Base-by-base conservation (phyloP, 1,140 invertebrate species). In the Aricia agestis region DNA sequence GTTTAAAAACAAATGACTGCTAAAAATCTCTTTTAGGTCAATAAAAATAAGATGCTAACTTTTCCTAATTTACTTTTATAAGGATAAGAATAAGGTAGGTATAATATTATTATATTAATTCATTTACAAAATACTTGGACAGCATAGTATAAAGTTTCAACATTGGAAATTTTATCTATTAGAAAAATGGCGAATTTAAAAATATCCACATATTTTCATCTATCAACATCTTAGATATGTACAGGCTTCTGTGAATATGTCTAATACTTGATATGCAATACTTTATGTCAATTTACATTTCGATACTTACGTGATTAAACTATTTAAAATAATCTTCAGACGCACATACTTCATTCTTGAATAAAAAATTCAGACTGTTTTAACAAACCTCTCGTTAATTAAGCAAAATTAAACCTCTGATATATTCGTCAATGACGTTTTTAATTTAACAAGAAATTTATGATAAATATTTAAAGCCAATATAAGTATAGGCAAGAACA, bases 211-310 rank as follows among this genome's bases (percentile, higher is more conserved):
- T 63, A 19, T 19, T 63, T 18, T 63, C 7, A 63, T 19, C 18
- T 63, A 11, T 63, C 2, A 63, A 63, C 59, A 63, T 63, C 59
- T 63, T 71, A 75, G 78, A 81, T 78, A 81, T 79, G 79, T 79
- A 81, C 79, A 80, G 19, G 45, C 13, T 52, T 52, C 13, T 15
- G 45, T 52, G 67, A 45, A 68, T 52, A 76, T 42, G 75, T 73
- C 72, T 83, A 86, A 89, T 87, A 86, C 84, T 84, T 78, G 25
- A 81, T 75, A 77, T 78, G 75, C 74, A 87, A 84, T 86, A 86
- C 81, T 68, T 25, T 68, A 42, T 81, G 45, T 52, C 13, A 52
- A 11, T 52, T 52, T 52, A 52, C 45, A 83, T 82, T 81, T 78
- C 67, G 77, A 73, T 42, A 52, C 45, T 52, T 52, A 52, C 1